Percentiles rank a stretch among this genome's conserved stretches.
Conservation (phyloP, 2,888 invertebrate species). For the Drosophila peninsularis region DNA sequence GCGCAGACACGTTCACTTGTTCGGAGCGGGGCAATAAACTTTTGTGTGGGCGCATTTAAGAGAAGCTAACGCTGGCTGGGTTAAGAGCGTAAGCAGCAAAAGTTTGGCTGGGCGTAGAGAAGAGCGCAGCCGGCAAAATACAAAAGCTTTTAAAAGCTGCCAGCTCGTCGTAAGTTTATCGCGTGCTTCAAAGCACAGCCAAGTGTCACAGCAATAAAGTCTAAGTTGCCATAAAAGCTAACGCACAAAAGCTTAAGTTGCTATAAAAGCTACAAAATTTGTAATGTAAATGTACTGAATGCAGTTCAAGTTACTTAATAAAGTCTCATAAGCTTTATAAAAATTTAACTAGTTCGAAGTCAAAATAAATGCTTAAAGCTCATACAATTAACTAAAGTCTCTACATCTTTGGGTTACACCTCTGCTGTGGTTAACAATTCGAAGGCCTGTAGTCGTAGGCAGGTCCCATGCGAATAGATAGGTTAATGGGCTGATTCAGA, state of each 20-base stretch:
- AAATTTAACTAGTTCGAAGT: neutral
- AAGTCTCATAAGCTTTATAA: neutral
- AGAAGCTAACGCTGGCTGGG: slow-evolving; percentile 21
- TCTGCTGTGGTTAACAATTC: slow-evolving; percentile 25
- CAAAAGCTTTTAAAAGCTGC: slow-evolving; percentile 15
- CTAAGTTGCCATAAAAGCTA: slow-evolving; percentile 10
- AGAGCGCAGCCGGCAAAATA: slow-evolving; percentile 4
- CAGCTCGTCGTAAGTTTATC: slow-evolving; percentile 1
- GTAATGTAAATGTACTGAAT: neutral
- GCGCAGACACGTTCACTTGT: slow-evolving; percentile 44
- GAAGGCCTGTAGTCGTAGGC: slow-evolving; percentile 62
- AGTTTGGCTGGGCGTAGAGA: slow-evolving; percentile 1
- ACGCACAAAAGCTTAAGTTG: neutral
- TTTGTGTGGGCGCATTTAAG: slow-evolving; percentile 63
- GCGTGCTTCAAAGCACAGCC: slow-evolving; percentile 13
- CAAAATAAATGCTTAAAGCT: slow-evolving; percentile 5
- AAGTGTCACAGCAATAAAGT: slow-evolving; percentile 1
- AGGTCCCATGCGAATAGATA: slow-evolving; percentile 64
- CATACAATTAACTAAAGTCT: neutral
- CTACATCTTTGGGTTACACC: neutral
- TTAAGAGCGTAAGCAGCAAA: slow-evolving; percentile 38
- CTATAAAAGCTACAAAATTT: neutral
- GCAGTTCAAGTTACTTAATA: neutral
- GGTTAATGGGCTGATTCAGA: slow-evolving; percentile 57
- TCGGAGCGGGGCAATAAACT: slow-evolving; percentile 68